Conservation (phyloP, 2,797 vertebrate species). For the Allobates femoralis region DNA sequence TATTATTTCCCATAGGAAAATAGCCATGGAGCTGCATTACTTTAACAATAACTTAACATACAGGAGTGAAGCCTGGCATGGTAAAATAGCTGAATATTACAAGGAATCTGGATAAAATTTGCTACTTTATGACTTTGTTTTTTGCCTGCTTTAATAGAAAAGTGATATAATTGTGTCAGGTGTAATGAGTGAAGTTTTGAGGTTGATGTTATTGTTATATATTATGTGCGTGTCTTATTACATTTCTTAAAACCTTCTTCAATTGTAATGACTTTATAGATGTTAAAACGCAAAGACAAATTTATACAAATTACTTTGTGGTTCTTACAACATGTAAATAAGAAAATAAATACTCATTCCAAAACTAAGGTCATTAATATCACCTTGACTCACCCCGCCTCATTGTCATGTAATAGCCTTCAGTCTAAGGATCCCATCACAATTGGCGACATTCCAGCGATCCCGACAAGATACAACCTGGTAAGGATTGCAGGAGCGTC, state of each 20-base stretch:
- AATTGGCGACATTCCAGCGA: no score
- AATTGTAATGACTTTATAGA: not conserved
- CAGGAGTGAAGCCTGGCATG: slow-evolving; percentile 29
- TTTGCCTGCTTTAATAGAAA: not conserved
- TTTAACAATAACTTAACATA: slow-evolving; percentile 57
- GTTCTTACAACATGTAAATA: not conserved
- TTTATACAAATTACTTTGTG: no score
- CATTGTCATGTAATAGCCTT: not conserved
- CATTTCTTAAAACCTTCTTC: not conserved
- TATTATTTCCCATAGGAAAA: slow-evolving; percentile 64
- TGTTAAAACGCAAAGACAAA: not conserved
- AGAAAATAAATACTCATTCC: not conserved
- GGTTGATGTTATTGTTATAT: not conserved
- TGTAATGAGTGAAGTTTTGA: not conserved
- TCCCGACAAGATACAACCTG: no score
- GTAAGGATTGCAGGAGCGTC: no score
- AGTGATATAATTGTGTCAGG: not conserved
- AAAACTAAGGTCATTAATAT: not conserved
- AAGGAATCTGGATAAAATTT: slow-evolving; percentile 7
- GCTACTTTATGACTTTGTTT: not conserved
- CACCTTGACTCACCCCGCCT: not conserved
- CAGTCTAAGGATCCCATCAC: no score
- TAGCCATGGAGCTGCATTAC: slow-evolving; percentile 43
- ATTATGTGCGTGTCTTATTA: not conserved
- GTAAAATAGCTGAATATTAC: slow-evolving; percentile 38